Evolutionary conservation across 2,797 vertebrate species (phyloP).

Genomic region (Sebastes miniatus): DNA sequence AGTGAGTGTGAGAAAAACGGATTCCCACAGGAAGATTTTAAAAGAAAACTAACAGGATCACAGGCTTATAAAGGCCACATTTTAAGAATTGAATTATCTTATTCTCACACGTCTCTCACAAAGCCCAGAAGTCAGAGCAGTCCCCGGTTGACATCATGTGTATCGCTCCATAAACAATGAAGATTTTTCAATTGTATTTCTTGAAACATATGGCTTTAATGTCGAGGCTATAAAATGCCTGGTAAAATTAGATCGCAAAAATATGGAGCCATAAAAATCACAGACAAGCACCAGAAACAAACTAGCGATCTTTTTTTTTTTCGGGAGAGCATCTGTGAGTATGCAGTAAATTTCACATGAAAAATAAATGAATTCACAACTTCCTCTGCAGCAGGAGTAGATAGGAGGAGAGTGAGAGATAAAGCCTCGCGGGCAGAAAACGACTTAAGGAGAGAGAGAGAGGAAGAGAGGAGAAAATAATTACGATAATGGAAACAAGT

Average conservation of each 20-base stretch:
- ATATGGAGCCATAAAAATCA: slow-evolving; percentile 28
- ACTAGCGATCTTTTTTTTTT: slow-evolving; percentile 12
- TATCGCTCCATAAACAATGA: background rate
- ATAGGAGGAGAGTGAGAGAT: slow-evolving; percentile 17
- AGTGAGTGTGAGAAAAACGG: slow-evolving; percentile 47
- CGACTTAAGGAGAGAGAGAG: slow-evolving; percentile 6
- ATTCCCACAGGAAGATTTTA: slow-evolving; percentile 8
- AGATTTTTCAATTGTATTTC: background rate
- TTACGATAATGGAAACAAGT: slow-evolving; percentile 42
- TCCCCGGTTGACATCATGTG: background rate
- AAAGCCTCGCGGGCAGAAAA: slow-evolving; percentile 39
- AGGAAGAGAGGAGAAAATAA: slow-evolving; percentile 37
- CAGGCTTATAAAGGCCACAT: background rate
- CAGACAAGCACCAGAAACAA: slow-evolving; percentile 28
- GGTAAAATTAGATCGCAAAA: slow-evolving; percentile 32
- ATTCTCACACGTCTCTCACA: background rate
- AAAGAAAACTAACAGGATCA: slow-evolving; percentile 18
- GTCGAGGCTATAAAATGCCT: background rate
- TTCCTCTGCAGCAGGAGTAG: slow-evolving; percentile 36
- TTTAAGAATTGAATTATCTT: background rate
- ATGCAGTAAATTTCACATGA: slow-evolving; percentile 44
- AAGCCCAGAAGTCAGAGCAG: background rate
- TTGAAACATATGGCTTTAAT: slow-evolving; percentile 19
- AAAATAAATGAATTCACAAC: slow-evolving; percentile 55
- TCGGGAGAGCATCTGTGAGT: slow-evolving; percentile 17